These are phyloP conservation scores for Xanthorhoe designata DNA, from an alignment of 2,888 invertebrate species.

Conservation along the genomic window DNA sequence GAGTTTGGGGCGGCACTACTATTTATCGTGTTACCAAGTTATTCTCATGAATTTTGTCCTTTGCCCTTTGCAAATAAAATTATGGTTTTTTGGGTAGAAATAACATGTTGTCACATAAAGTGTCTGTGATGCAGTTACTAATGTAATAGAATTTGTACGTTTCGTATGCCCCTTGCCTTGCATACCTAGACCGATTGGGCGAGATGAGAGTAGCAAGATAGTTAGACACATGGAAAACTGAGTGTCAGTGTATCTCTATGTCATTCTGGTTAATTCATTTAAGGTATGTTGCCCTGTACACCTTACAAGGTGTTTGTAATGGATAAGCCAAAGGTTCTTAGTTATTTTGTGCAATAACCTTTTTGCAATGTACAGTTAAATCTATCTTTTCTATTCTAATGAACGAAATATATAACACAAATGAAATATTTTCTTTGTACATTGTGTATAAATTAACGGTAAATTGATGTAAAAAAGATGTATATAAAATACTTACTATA, in stretches of 20 bases:
- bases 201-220: not conserved
- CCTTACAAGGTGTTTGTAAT: constrained; percentile 70
- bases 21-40: constrained; percentile 4
- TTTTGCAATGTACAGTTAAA: constrained; percentile 82
- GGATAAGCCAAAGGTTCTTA: constrained; percentile 83
- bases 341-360: constrained; percentile 81
- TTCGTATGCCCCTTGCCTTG: constrained; percentile 28
- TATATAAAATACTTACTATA: constrained; percentile 29
- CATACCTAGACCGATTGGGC: constrained; percentile 4
- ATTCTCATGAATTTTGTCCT: constrained; percentile 38
- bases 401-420: constrained; percentile 64
- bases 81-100: constrained; percentile 46
- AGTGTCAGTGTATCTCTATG: not conserved
- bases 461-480: constrained; percentile 70
- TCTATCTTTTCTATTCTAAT: constrained; percentile 66
- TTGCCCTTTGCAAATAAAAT: constrained; percentile 46
- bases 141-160: constrained; percentile 54
- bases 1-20: not conserved
- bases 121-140: constrained; percentile 58
- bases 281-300: constrained; percentile 43
- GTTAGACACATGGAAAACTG: not conserved
- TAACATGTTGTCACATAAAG: constrained; percentile 45
- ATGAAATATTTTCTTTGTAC: constrained; percentile 72
- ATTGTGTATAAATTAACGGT: constrained; percentile 77
- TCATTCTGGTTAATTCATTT: not conserved